These are phyloP conservation scores for Lottia gigantea DNA, from an alignment of 2,888 invertebrate genomes.

Conservation along the genomic window DNA sequence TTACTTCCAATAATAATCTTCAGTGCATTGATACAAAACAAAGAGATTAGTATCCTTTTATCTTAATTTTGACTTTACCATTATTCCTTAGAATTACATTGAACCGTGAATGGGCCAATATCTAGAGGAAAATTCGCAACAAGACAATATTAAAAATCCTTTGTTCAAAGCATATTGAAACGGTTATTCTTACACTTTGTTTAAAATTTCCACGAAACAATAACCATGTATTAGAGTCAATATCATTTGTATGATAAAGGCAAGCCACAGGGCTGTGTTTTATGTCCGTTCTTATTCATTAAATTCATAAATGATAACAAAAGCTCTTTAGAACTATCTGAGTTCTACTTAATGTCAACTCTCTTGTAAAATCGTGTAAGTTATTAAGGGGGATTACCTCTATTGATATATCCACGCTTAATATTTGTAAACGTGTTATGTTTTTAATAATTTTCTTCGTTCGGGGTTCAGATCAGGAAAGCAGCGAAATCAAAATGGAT, in stretches of 20 bases:
- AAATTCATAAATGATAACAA: constrained; percentile 9
- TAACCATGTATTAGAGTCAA: not conserved
- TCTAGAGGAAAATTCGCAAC: too few relatives aligned
- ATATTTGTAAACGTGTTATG: not conserved
- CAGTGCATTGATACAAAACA: too few relatives aligned
- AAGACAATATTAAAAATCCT: not conserved
- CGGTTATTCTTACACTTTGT: constrained; percentile 9
- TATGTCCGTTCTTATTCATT: constrained; percentile 8
- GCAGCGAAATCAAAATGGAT: not conserved
- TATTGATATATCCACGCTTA: constrained; percentile 4
- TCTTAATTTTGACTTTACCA: too few relatives aligned
- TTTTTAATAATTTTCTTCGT: not conserved
- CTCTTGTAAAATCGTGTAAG: not conserved
- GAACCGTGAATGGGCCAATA: too few relatives aligned
- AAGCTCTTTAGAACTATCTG: not conserved
- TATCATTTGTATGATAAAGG: constrained; percentile 11
- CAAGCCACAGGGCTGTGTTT: constrained; percentile 9
- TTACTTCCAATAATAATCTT: not conserved
- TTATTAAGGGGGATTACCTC: not conserved
- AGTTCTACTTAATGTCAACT: constrained; percentile 7
- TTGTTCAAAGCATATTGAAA: constrained; percentile 3
- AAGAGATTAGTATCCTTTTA: too few relatives aligned
- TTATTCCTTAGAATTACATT: too few relatives aligned
- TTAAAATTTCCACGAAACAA: constrained; percentile 1
- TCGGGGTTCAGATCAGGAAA: not conserved